Evolutionary conservation across 1,140 invertebrate genomes (phyloP), one percentile per base, ranked within the genome.

Genomic region (Protaetia brevitarsis): DNA sequence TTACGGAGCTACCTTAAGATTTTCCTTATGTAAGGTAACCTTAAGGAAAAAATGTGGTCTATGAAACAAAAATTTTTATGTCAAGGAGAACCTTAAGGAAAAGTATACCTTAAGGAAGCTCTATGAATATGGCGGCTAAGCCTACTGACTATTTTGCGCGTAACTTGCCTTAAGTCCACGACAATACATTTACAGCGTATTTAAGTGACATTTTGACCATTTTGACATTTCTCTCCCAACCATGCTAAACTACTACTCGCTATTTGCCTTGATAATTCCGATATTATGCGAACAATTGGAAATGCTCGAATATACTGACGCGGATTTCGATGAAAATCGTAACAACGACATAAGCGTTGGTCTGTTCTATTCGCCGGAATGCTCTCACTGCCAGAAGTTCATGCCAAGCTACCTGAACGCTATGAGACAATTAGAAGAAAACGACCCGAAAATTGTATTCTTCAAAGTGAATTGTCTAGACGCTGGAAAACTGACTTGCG

Each of bases 381-480:
- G 59, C 29, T 8, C 27, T 7, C 23, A 61, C 11, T 61, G 59
- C 13, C 3, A 13, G 3, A 30, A 61, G 3, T 31, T 61, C 5
- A 30, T 31, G 59, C 29, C 30, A 1, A 7, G 16, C 1, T 61
- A 16, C 30, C 16, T 34, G 19, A 34, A 30, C 10, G 59, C 59
- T 2, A 11, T 26, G 16, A 27, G 11, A 10, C 10, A 21, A 34
- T 26, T 31, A 16, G 29, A 61, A 31, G 11, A 61, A 6, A 1
- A 30, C 29, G 28, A 31, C 3, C 30, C 59, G 16, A 30, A 30
- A 6, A 61, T 61, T 10, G 28, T 29, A 10, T 61, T 61, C 19
- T 61, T 31, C 11, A 30, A 61, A 16, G 30, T 61, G 28, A 34
- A 61, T 61, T 61, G 59, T 30, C 28, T 23, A 3, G 56, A 58